phyloP scores from a whole-genome alignment of 2,113 vertebrate genomes.

The human region GRCh38 chr18:41433001-41433500 shows the following conservation, averaged over 20 bases:
- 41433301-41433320: not conserved
- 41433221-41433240: not conserved
- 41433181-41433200: not conserved
- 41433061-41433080: not conserved
- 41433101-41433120: not conserved
- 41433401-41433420: not conserved
- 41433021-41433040: not conserved
- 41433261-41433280: not conserved
- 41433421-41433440: not conserved
- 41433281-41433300: not conserved
- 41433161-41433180: not conserved
- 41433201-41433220: not conserved
- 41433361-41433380: not conserved
- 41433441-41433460: not conserved
- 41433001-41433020: not conserved
- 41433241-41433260: not conserved
- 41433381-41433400: not conserved
- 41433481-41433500: not conserved
- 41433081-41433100: not conserved
- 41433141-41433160: not conserved
- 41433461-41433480: not conserved
- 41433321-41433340: not conserved
- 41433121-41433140: not conserved
- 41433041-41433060: not conserved
- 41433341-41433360: not conserved